Percentiles rank a stretch among this genome's conserved stretches.
Conservation (phyloP, 2,888 invertebrate genomes). For the Drosophila maculinotata region DNA sequence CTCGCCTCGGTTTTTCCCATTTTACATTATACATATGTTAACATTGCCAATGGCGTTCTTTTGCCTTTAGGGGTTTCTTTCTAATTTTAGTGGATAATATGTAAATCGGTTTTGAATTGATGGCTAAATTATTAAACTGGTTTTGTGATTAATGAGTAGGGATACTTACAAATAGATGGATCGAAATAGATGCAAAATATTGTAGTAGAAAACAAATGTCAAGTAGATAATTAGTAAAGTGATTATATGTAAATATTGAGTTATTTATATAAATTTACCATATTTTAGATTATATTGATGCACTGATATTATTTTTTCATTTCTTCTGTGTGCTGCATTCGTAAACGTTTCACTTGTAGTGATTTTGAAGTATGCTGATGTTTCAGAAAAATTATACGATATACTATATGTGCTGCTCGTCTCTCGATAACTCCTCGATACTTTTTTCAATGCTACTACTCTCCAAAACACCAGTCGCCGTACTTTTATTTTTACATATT, state of each 20-base stretch:
- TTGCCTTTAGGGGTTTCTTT: slow-evolving; percentile 19
- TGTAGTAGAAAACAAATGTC: no score
- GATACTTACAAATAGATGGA: neutral
- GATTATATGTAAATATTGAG: no score
- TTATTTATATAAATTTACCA: no score
- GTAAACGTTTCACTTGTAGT: no score
- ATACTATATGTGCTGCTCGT: no score
- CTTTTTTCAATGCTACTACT: neutral
- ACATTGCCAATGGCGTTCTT: slow-evolving; percentile 59
- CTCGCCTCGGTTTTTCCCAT: slow-evolving; percentile 22
- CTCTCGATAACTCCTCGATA: no score
- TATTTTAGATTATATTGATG: no score
- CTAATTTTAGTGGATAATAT: slow-evolving; percentile 11
- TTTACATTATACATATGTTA: slow-evolving; percentile 76
- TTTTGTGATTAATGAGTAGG: slow-evolving; percentile 22
- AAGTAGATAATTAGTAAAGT: no score
- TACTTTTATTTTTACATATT: neutral
- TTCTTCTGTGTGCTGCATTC: neutral
- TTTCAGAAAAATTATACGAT: no score
- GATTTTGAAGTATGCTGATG: no score
- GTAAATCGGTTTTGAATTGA: slow-evolving; percentile 40
- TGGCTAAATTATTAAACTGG: slow-evolving; percentile 60
- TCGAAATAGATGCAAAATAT: neutral
- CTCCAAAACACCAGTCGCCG: neutral
- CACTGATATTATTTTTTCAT: no score